phyloP scores from a whole-genome alignment of 53 echinoderm and acorn worm species.

The Paracentrotus lividus region DNA sequence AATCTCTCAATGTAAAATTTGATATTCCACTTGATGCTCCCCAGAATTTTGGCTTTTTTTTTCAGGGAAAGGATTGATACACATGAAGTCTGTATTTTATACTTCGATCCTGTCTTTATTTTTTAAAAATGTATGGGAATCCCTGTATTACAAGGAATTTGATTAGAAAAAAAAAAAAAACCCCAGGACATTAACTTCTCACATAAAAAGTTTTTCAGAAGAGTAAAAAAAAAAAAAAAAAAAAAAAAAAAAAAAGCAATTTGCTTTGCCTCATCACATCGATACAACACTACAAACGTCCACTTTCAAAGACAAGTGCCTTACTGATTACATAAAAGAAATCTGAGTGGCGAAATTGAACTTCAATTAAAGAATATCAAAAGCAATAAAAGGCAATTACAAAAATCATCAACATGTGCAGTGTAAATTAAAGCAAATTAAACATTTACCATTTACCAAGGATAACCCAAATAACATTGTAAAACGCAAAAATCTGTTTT shows the following conservation, averaged over 20 bases:
- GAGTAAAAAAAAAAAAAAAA: not conserved
- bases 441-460: constrained; percentile 12
- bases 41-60: not conserved
- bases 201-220: not conserved
- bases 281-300: not conserved
- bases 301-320: not conserved
- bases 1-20: not conserved
- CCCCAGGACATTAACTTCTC: too few relatives aligned
- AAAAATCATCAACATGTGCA: not conserved
- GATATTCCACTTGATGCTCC: not conserved
- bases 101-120: not conserved
- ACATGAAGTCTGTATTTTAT: not conserved
- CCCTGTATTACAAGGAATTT: not conserved
- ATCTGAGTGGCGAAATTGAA: not conserved
- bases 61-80: not conserved
- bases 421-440: constrained; percentile 2
- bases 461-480: not conserved
- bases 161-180: not conserved
- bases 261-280: not conserved
- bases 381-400: not conserved
- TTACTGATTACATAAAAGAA: not conserved
- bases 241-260: not conserved
- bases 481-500: not conserved
- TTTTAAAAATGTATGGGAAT: not conserved
- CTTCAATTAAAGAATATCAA: not conserved